phyloP scores from a whole-genome alignment of 2,113 vertebrate species.

The Cyprinus carpio region DNA sequence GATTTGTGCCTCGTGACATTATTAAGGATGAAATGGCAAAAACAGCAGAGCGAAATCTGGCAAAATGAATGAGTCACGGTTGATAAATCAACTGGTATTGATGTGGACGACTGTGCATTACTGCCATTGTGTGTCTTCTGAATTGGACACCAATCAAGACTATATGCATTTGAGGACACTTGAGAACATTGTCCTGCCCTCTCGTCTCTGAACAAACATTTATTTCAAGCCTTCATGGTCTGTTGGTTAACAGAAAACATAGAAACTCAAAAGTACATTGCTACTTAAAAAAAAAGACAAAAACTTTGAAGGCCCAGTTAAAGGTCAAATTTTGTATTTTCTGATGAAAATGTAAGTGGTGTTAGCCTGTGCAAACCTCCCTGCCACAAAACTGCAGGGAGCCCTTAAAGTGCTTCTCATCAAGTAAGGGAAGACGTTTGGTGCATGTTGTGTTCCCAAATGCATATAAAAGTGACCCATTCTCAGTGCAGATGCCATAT shows the following conservation, averaged over 20 bases:
- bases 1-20: constrained; percentile 56
- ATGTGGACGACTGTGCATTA: constrained; percentile 12
- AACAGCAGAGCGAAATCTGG: constrained; percentile 16
- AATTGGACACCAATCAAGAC: constrained; percentile 21
- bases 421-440: background rate
- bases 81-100: constrained; percentile 50
- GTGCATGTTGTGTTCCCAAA: background rate
- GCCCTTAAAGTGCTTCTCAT: background rate
- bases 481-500: background rate
- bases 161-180: constrained; percentile 15
- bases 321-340: background rate
- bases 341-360: background rate
- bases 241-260: background rate
- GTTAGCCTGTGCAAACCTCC: background rate
- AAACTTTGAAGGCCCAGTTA: no score
- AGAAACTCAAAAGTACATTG: background rate
- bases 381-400: background rate
- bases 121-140: constrained; percentile 44
- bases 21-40: constrained; percentile 35
- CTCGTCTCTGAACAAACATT: background rate
- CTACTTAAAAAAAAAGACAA: no score
- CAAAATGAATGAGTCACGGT: constrained; percentile 24
- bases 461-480: background rate
- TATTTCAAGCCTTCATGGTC: background rate
- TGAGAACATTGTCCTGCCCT: background rate